A percentile compares a stretch with the other conserved stretches of the same genome.
These are phyloP conservation scores for Rhagologus leucostigma DNA, from an alignment of 2,113 vertebrate species.

Conservation along the genomic window DNA sequence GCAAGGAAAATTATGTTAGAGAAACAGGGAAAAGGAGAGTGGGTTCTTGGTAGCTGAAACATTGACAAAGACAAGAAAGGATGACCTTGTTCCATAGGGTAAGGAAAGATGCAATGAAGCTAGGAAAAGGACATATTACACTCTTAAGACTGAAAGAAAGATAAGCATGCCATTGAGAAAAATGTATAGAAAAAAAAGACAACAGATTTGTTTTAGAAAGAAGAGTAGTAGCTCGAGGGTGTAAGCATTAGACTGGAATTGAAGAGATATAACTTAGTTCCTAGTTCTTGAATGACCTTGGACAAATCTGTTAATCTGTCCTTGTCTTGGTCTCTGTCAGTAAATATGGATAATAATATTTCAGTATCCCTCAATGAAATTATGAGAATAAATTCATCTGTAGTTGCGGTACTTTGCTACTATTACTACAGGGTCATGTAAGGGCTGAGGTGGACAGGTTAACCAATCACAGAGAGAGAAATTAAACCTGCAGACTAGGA, in stretches of 20 bases:
- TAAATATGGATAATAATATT: constrained; percentile 4
- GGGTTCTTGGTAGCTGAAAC: neutral
- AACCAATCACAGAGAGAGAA: neutral
- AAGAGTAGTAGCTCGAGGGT: neutral
- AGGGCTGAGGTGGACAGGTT: neutral
- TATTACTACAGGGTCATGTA: neutral
- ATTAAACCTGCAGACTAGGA: neutral
- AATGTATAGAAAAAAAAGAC: neutral
- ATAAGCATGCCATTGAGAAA: neutral
- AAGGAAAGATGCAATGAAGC: neutral
- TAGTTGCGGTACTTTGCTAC: neutral
- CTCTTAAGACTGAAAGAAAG: neutral
- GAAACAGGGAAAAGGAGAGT: neutral
- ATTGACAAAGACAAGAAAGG: neutral
- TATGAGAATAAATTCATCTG: neutral
- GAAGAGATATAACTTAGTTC: neutral
- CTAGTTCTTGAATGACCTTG: neutral
- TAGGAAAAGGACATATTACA: neutral
- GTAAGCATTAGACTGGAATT: neutral
- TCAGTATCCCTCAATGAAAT: neutral
- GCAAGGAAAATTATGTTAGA: neutral
- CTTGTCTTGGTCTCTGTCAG: constrained; percentile 9
- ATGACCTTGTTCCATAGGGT: neutral
- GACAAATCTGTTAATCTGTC: neutral
- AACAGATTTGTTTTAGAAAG: neutral